Conservation (phyloP, 2,888 invertebrate species). For the Periphyllus acericola region DNA sequence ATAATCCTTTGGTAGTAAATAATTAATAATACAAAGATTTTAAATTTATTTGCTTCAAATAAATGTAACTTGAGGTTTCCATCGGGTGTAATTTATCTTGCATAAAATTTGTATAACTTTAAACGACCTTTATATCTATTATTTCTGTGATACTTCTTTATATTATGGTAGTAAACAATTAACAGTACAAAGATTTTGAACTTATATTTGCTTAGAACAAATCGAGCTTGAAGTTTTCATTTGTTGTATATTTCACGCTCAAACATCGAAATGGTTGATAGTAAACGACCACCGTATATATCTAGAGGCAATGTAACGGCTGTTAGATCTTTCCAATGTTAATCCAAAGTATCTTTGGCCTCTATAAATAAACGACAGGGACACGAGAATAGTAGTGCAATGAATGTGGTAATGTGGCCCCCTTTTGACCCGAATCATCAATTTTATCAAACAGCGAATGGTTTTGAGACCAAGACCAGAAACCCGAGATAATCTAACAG, state of each 20-base stretch:
- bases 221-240: too few relatives aligned
- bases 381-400: background rate
- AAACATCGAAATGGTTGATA: constrained; percentile 16
- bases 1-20: too few relatives aligned
- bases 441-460: constrained; percentile 39
- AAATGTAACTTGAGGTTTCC: too few relatives aligned
- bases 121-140: too few relatives aligned
- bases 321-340: constrained; percentile 34
- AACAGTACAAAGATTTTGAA: background rate
- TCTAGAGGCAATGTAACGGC: background rate
- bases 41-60: too few relatives aligned
- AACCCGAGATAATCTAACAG: background rate
- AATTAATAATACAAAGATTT: too few relatives aligned
- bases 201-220: background rate
- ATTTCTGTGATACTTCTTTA: too few relatives aligned
- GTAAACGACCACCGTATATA: constrained; percentile 25
- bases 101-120: too few relatives aligned
- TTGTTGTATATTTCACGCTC: background rate
- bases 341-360: constrained; percentile 45
- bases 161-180: too few relatives aligned
- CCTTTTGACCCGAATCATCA: constrained; percentile 47
- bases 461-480: constrained; percentile 22
- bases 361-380: constrained; percentile 43
- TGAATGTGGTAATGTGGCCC: constrained; percentile 42
- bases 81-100: too few relatives aligned